These are phyloP conservation scores for Melanostigma gelatinosum DNA, from an alignment of 2,113 vertebrate genomes.

Conservation along the genomic window DNA sequence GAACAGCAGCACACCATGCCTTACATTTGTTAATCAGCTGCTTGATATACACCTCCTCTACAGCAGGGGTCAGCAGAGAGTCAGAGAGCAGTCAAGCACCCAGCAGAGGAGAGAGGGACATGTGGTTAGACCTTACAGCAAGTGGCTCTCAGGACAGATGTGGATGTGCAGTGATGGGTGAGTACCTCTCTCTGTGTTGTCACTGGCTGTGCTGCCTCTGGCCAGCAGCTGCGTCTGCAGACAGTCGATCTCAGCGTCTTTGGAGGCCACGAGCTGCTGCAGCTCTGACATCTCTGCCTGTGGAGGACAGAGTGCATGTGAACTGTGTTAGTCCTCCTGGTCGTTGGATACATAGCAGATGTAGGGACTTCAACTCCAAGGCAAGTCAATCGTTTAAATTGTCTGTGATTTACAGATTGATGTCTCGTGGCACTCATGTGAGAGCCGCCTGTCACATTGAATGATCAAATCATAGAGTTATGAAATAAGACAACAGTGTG, in stretches of 20 bases:
- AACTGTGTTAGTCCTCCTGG: constrained; percentile 19
- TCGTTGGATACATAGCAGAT: constrained; percentile 2
- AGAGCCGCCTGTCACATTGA: not conserved
- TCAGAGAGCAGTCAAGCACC: constrained; percentile 39
- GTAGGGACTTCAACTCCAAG: too few relatives aligned
- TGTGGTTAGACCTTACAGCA: constrained; percentile 52
- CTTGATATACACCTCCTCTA: constrained; percentile 92
- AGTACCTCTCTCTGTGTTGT: constrained; percentile 91
- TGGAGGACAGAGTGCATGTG: constrained; percentile 28
- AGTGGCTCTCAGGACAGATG: constrained; percentile 30
- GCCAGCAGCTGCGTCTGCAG: constrained; percentile 90
- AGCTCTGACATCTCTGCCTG: constrained; percentile 94
- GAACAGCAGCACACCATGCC: constrained; percentile 55
- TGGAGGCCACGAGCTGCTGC: constrained; percentile 90
- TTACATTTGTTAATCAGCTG: constrained; percentile 95
- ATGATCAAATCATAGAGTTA: not conserved
- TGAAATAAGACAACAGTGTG: not conserved
- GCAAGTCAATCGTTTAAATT: too few relatives aligned
- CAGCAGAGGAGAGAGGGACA: constrained; percentile 53
- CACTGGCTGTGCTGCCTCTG: constrained; percentile 81
- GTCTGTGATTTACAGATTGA: not conserved
- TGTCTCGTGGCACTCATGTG: not conserved
- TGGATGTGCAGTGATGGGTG: not conserved
- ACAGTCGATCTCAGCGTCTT: constrained; percentile 93
- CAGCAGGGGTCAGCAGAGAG: constrained; percentile 75